Conservation (phyloP, 2,888 invertebrate species). For the Caradrina kadenii region DNA sequence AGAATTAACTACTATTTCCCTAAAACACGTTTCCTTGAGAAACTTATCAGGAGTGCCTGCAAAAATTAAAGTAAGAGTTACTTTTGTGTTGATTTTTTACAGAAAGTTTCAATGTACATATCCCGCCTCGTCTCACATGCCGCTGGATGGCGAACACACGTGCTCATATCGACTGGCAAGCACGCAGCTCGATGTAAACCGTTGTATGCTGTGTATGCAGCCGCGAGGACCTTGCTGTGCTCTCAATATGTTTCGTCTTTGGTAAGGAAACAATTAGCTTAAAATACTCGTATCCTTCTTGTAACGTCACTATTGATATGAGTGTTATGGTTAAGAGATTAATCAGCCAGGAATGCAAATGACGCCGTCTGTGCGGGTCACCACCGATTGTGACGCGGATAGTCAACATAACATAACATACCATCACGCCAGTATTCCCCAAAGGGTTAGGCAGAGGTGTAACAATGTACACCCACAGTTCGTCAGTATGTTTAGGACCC, state of each 20-base stretch:
- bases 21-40: not conserved
- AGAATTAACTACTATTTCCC: no score
- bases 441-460: no score
- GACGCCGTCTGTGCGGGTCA: no score
- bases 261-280: constrained; percentile 80
- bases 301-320: no score
- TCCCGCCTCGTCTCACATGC: constrained; percentile 92
- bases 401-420: no score
- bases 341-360: no score
- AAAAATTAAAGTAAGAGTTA: not conserved
- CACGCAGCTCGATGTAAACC: constrained; percentile 93
- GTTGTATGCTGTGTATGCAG: constrained; percentile 93
- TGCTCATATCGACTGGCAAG: constrained; percentile 91
- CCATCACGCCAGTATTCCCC: no score
- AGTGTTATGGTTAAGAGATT: no score
- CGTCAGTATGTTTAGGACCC: no score
- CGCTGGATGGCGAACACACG: constrained; percentile 92
- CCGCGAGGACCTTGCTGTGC: constrained; percentile 91
- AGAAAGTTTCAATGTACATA: constrained; percentile 91
- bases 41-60: not conserved
- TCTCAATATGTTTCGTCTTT: constrained; percentile 92
- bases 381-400: no score
- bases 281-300: no score
- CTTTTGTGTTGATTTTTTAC: constrained; percentile 60
- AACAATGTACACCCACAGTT: no score